Evolutionary conservation across 2,888 invertebrate genomes (phyloP), one percentile per base, ranked within the genome.

Genomic region (Antheraea yamamai): DNA sequence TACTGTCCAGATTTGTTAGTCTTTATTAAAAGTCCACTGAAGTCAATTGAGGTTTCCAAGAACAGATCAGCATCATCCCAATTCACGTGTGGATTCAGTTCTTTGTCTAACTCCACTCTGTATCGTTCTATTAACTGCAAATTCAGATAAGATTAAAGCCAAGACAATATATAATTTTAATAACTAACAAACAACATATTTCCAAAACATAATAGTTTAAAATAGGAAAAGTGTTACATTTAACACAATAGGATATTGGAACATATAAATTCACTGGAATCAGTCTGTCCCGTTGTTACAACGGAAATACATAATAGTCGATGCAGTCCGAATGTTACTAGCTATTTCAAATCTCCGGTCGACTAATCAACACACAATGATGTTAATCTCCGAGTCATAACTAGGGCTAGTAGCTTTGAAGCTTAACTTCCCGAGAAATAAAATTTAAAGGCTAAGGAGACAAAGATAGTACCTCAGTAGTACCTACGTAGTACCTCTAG

Each of bases 21-120:
- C 70, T 79, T 85, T 7, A 92, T 72, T 23, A 85, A 85, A 1
- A 92, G 77, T 0, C 87, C 91, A 72, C 89, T 91, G 75, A 89
- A 85, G 77, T 92, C 90, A 6, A 89, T 80, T 0, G 86, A 82
- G 0, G 88, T 86, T 78, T 92, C 92, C 88, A 92, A 83, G 77
- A 91, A 92, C 0, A 92, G 81, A 2, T 84, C 87, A 0, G 90
- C 85, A 0, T 84, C 76, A 0, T 81, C 81, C 91, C 92, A 92
- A 76, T 89, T 87, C 16, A 89, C 84, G 0, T 81, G 81, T 0
- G 86, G 84, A 0, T 80, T 79, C 6, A 88, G 20, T 2, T 84
- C 81, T 0, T 78, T 74, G 0, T 83, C 81, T 10, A 91, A 70
- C 58, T 87, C 87, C 12, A 83, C 78, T 74, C 82, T 83, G 75